Percentiles rank a stretch among this genome's conserved stretches.
Conservation (phyloP, 2,113 vertebrate species). For the Laticauda laticaudata region DNA sequence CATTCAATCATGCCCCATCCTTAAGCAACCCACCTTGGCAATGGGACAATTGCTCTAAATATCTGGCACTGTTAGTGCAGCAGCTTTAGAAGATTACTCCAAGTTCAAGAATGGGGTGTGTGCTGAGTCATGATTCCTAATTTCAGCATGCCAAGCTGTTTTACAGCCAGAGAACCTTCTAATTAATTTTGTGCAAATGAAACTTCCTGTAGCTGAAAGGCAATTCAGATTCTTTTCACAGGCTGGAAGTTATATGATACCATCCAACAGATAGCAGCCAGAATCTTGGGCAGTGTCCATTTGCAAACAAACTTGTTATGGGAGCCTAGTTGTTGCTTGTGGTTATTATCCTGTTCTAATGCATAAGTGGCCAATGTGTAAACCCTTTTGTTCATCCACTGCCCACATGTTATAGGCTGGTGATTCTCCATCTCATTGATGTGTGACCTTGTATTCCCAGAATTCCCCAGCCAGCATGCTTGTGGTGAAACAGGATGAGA, state of each 20-base stretch:
- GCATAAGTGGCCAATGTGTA: not conserved
- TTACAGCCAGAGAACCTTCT: constrained; percentile 31
- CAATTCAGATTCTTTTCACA: constrained; percentile 39
- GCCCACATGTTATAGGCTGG: not conserved
- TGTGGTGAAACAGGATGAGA: not conserved
- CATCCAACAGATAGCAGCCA: rapidly evolving
- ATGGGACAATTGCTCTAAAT: not conserved
- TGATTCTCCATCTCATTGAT: not conserved
- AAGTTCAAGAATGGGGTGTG: not conserved
- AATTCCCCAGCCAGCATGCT: not conserved
- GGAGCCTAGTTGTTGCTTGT: not conserved
- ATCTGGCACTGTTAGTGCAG: not conserved
- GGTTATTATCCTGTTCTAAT: constrained; percentile 14
- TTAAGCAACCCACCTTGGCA: not conserved
- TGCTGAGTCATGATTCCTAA: not conserved
- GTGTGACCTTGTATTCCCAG: not conserved
- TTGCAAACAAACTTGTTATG: not conserved
- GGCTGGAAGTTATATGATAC: constrained; percentile 25
- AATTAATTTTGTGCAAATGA: constrained; percentile 41
- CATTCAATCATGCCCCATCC: not conserved
- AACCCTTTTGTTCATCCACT: not conserved
- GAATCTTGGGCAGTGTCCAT: rapidly evolving
- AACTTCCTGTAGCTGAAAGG: constrained; percentile 35
- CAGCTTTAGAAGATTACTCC: not conserved
- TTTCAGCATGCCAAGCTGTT: not conserved